These are phyloP conservation scores for Plebejus anna DNA, from an alignment of 2,888 invertebrate genomes.

Conservation along the genomic window DNA sequence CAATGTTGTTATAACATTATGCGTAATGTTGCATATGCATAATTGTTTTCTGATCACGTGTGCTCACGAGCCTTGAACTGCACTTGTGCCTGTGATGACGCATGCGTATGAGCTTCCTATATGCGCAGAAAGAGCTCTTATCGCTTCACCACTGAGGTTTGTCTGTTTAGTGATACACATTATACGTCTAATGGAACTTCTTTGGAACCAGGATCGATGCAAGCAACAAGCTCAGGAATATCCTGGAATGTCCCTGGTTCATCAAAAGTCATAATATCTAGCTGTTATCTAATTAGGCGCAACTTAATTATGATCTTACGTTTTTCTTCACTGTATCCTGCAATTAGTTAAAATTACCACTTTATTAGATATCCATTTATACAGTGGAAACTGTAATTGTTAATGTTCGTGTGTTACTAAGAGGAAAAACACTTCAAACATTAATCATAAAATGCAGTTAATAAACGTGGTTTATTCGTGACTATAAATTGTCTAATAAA, in stretches of 20 bases:
- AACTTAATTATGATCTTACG: background rate
- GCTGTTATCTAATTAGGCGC: no score
- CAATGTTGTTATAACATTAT: slow-evolving; percentile 1
- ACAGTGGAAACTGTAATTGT: background rate
- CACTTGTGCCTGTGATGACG: slow-evolving; percentile 5
- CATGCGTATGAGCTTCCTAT: slow-evolving; percentile 4
- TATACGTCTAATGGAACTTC: no score
- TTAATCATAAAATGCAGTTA: slow-evolving; percentile 9
- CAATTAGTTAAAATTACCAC: background rate
- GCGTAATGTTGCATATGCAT: background rate
- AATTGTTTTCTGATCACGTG: slow-evolving; percentile 21
- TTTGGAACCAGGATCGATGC: no score
- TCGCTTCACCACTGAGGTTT: background rate
- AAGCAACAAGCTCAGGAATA: no score
- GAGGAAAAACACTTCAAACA: background rate
- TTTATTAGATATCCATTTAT: background rate
- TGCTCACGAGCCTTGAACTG: slow-evolving; percentile 16
- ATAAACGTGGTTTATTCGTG: background rate
- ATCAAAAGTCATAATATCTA: no score
- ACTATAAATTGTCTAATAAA: slow-evolving; percentile 14
- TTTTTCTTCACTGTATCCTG: background rate
- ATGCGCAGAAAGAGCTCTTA: background rate
- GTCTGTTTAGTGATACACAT: background rate
- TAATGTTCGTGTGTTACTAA: background rate
- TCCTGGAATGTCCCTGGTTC: no score